Evolutionary conservation across 2,888 invertebrate genomes (phyloP), one percentile per base, ranked within the genome.

Genomic region (Eudemis profundana): DNA sequence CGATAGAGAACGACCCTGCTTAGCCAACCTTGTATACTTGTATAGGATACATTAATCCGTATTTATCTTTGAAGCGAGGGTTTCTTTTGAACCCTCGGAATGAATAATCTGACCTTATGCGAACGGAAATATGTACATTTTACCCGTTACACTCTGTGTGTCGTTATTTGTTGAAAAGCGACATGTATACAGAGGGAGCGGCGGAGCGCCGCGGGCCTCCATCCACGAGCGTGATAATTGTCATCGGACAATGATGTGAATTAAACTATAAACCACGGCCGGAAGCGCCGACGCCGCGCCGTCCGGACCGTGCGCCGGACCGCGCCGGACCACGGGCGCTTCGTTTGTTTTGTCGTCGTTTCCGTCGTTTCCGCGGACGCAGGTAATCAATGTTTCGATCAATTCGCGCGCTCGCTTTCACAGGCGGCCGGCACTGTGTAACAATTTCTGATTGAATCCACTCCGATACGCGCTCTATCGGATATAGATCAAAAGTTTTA

Each of bases 291-390:
- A 5, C 51, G 51, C 50, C 4, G 50, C 4, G 21, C 17, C 46
- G 21, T 19, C 21, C 46, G 46, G n/a, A n/a, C n/a, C n/a, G n/a
- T n/a, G n/a, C n/a, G 46, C 21, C 51, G 50, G 33, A 12, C 29
- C 12, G 17, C 38, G 23, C 40, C 40, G 15, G 38, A 15, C 47
- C 17, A n/a, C n/a, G 49, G 15, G 29, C 15, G 49, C 8, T 12
- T 12, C n/a, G n/a, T n/a, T n/a, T n/a, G n/a, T n/a, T 50, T 29
- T 29, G 49, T 50, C 15, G 14, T 27, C 29, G 53, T 44, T 53
- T 61, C 44, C 46, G 23, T 61, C 74, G n/a, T n/a, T n/a, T n/a
- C n/a, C n/a, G n/a, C n/a, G 42, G 56, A 44, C 56, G 17, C 56
- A 29, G 56, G 56, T 44, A 56, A 56, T 56, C 56, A 44, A 44